Evolutionary conservation across 2,888 invertebrate species (phyloP).

Genomic region (Disparrhopalites patrizii): DNA sequence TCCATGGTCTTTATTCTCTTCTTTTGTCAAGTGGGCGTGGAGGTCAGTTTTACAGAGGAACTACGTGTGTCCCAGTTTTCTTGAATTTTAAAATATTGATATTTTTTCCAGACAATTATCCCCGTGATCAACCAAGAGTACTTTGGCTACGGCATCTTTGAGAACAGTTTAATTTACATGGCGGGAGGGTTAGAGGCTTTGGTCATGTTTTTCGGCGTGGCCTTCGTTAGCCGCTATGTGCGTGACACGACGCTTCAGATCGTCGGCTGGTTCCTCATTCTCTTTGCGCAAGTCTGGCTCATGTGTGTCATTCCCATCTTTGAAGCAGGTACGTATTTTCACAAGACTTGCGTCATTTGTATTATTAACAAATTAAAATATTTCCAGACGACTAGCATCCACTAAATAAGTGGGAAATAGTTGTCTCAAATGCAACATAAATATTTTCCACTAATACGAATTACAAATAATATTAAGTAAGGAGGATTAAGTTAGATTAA

Average conservation of each 20-base stretch:
- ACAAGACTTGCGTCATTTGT: no score
- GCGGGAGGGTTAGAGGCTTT: conserved; percentile 52
- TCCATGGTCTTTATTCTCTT: conserved; percentile 52
- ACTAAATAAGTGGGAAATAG: no score
- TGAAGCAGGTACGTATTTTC: conserved; percentile 5
- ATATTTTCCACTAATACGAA: no score
- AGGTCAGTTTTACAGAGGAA: conserved; percentile 49
- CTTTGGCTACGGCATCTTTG: conserved; percentile 52
- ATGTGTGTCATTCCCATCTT: conserved; percentile 42
- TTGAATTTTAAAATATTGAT: neutral
- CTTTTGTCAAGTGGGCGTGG: conserved; percentile 53
- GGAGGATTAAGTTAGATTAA: no score
- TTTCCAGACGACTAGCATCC: no score
- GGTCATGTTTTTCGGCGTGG: conserved; percentile 51
- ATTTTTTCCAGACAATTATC: conserved; percentile 51
- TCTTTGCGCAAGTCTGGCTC: conserved; percentile 50
- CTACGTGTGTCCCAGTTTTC: neutral
- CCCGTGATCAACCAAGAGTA: conserved; percentile 52
- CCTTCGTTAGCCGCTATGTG: conserved; percentile 50
- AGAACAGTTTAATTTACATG: conserved; percentile 53
- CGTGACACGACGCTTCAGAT: conserved; percentile 51
- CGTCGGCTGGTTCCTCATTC: conserved; percentile 50
- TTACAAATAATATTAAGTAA: no score
- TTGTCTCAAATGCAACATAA: no score
- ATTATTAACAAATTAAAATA: no score